These are phyloP conservation scores for Cheilosia vulpina DNA, from an alignment of 2,888 invertebrate species.

Conservation along the genomic window DNA sequence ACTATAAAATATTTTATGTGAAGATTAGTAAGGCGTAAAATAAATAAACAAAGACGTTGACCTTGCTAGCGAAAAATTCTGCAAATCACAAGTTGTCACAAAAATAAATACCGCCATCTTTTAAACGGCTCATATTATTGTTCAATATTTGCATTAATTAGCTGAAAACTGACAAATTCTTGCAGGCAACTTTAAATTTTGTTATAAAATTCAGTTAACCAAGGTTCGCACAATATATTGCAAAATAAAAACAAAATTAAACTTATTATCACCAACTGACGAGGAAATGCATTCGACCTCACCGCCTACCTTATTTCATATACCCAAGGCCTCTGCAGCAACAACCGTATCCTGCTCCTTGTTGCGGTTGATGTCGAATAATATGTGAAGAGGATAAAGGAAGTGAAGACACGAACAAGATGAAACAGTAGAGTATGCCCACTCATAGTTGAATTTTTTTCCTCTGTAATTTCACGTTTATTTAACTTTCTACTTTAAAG, in stretches of 20 bases:
- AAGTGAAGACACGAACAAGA: conserved; percentile 61
- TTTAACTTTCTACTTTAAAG: conserved; percentile 54
- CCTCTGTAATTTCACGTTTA: conserved; percentile 58
- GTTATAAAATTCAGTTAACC: no score
- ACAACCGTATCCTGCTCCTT: conserved; percentile 30
- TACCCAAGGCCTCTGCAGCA: neutral
- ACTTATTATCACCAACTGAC: neutral
- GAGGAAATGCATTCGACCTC: neutral
- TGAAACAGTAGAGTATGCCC: conserved; percentile 42
- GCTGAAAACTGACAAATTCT: neutral
- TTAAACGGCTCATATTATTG: no score
- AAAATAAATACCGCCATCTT: no score
- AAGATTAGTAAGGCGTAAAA: no score
- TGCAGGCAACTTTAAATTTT: no score
- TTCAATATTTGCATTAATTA: neutral
- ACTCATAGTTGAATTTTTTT: conserved; percentile 22
- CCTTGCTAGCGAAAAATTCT: no score
- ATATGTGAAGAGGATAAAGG: conserved; percentile 55
- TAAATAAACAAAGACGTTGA: no score
- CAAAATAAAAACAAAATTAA: neutral
- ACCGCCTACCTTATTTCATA: neutral
- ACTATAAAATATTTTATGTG: no score
- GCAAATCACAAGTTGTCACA: no score
- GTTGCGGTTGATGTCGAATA: conserved; percentile 41
- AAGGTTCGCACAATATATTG: no score